Evolutionary conservation across 2,888 invertebrate species (phyloP), one percentile per base, ranked within the genome.

Genomic region (Arrhopalites spinosus): DNA sequence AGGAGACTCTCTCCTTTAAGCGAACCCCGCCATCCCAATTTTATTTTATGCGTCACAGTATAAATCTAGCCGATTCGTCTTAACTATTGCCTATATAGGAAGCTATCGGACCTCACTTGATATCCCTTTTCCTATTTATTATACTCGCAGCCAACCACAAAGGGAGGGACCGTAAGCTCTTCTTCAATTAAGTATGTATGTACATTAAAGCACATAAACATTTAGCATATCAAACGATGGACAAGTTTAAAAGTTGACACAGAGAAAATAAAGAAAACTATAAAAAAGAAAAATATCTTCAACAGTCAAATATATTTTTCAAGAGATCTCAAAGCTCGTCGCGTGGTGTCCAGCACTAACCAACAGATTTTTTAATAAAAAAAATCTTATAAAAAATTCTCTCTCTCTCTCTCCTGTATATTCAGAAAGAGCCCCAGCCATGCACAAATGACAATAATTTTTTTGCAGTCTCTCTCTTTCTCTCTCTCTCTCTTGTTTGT

Each of bases 361-460:
- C 53, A 53, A 53, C 1, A 23, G 5, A n/a, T 59, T 36, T 17
- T 59, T 23, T 27, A 25, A 25, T 13, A 59, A 25, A 59, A 1
- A n/a, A 53, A 53, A 53, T 25, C 13, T 25, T 5, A n/a, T 20
- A 56, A 56, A 56, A 56, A 56, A 56, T 2, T 23, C 59, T 23
- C 5, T 25, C 23, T 59, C 59, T 7, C 25, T 25, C 25, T 27
- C 5, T 25, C 11, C 29, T 36, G 8, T 64, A 15, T 17, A 20
- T 1, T 36, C n/a, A 64, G 8, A 64, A 20, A 29, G n/a, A 43
- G 30, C 30, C 43, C 29, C 43, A 66, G 11, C 66, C n/a, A 47
- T 68, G 47, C 45, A 50, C 68, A 68, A 68, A 68, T 68, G 47
- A 68, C 68, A 68, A 68, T 68, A 68, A 68, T 68, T 68, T 68